Evolutionary conservation across 2,888 invertebrate species (phyloP).

Genomic region (Mystacides longicornis): DNA sequence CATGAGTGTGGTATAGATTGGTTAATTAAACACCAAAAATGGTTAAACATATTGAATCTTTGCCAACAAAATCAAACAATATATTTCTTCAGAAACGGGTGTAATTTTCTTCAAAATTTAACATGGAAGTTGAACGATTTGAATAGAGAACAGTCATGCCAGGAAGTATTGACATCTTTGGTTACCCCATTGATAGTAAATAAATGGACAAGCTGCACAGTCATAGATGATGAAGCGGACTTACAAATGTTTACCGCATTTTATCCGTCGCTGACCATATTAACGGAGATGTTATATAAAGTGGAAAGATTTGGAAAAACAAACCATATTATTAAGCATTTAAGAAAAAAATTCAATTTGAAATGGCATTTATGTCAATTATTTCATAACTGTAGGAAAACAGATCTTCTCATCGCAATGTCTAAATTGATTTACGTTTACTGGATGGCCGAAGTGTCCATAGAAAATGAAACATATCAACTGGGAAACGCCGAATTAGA

Average conservation of each 20-base stretch:
- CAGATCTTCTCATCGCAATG: conserved; percentile 41
- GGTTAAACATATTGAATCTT: conserved; percentile 57
- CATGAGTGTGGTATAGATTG: conserved; percentile 60
- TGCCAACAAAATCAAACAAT: conserved; percentile 61
- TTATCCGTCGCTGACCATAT: conserved; percentile 50
- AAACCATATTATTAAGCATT: conserved; percentile 32
- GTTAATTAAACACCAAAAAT: conserved; percentile 54
- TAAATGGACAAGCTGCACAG: conserved; percentile 44
- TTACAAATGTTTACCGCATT: conserved; percentile 46
- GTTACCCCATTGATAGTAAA: conserved; percentile 52
- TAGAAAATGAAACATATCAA: conserved; percentile 33
- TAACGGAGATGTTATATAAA: conserved; percentile 48
- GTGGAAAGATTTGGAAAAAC: conserved; percentile 40
- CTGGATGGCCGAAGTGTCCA: conserved; percentile 37
- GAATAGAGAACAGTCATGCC: conserved; percentile 43
- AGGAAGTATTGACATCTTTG: conserved; percentile 49
- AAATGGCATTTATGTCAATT: conserved; percentile 37
- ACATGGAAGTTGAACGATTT: conserved; percentile 49
- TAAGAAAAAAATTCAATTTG: conserved; percentile 37
- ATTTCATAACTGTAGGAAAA: conserved; percentile 38
- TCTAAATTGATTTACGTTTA: conserved; percentile 45
- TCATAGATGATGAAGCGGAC: conserved; percentile 43
- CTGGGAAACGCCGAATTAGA: conserved; percentile 35
- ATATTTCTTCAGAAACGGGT: conserved; percentile 61
- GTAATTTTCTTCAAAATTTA: conserved; percentile 54